A percentile compares a stretch with the other conserved stretches of the same genome.
phyloP scores from a whole-genome alignment of 2,113 vertebrate species.

The Hemibagrus wyckioides region DNA sequence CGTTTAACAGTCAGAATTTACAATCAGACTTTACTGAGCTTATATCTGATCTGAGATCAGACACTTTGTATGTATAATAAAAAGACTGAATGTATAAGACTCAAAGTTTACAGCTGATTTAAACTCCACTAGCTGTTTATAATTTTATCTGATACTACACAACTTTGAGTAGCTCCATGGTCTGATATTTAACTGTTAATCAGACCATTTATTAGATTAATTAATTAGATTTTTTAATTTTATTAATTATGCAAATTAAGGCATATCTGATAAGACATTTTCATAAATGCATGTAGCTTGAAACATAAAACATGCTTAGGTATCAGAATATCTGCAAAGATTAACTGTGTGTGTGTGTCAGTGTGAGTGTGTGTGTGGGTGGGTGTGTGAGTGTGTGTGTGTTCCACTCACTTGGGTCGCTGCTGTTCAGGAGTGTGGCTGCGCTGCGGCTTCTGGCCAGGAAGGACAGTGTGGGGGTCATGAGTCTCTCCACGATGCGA shows the following conservation, averaged over 20 bases:
- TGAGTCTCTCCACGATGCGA: slow-evolving; percentile 95
- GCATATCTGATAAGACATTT: not conserved
- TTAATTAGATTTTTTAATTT: not conserved
- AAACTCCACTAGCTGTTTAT: not conserved
- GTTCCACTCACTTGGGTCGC: slow-evolving; percentile 83
- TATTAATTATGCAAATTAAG: not conserved
- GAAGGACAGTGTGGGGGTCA: slow-evolving; percentile 96
- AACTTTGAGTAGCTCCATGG: not conserved
- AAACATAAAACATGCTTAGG: not conserved
- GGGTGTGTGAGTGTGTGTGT: slow-evolving; percentile 10
- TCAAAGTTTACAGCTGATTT: not conserved
- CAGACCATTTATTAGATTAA: not conserved
- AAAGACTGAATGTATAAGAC: not conserved
- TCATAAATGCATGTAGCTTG: not conserved
- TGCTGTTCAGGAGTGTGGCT: slow-evolving; percentile 84
- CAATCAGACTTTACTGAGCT: not conserved
- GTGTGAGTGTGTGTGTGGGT: not conserved
- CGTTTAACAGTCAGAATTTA: too few relatives aligned
- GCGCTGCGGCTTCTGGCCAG: slow-evolving; percentile 92
- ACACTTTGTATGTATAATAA: not conserved
- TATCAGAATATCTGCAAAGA: not conserved
- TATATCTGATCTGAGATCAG: slow-evolving; percentile 15
- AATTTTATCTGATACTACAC: not conserved
- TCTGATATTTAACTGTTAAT: not conserved
- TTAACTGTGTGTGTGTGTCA: not conserved